Base-by-base conservation (phyloP, 2,113 vertebrate species). In the Zeus faber region DNA sequence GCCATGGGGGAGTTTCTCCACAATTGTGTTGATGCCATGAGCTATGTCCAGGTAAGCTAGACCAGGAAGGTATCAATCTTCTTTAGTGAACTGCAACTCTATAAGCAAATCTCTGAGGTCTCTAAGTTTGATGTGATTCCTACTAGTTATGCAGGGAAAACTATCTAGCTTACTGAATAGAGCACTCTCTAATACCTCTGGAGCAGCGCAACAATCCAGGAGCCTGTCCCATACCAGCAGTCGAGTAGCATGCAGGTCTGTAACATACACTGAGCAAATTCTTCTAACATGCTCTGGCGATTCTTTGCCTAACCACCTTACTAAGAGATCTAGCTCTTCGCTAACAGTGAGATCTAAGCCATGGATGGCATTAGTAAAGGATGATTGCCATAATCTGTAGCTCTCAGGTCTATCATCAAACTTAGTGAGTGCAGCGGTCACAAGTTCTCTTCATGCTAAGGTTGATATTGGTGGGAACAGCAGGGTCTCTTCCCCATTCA, bases 131-230 rank as follows among this genome's bases (percentile, higher is more conserved):
- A n/a, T 14, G 4, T 40, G 4, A 5, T 40, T 4, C 4, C 14
- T n/a, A 14, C 1, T 5, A 40, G 11, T 14, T 5, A 11, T 11
- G 14, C 37, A n/a, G 14, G 37, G 37, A 22, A 31, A 49, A 20
- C 11, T 11, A 11, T 49, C 48, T 11, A 49, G n/a, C 14, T 18
- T 27, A 24, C 18, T 31, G 8, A 49, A 31, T 2, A 31, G 22
- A 13, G 23, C 45, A 26, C 25, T n/a, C 14, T 16, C 13, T 2
- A 47, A 25, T 5, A 47, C 22, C 7, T 29, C 64, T 4, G 63
- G 58, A 13, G 58, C 33, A 2, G 43, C 54, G 22, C 70, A 79
- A 17, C 54, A 79, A 20, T 76, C 59, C 3, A 51, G 10, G 5
- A 70, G 65, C 37, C 62, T 53, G 0, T 2, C 7, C 58, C 67